phyloP scores from a whole-genome alignment of 92 coral and sea anemone genomes.

The Siderastrea radians region DNA sequence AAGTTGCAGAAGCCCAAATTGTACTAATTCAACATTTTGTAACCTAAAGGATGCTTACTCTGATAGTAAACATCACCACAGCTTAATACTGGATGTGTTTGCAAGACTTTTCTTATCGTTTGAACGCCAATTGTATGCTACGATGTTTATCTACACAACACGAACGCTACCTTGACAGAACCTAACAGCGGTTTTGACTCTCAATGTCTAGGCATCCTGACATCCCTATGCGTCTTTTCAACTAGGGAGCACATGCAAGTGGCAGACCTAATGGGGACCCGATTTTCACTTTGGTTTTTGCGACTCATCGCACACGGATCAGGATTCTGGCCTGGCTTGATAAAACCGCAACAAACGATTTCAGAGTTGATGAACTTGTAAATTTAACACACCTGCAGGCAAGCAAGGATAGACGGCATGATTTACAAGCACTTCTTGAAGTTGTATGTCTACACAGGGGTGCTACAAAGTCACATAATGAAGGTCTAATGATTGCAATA shows the following conservation, averaged over 20 bases:
- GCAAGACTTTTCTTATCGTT: constrained; percentile 68
- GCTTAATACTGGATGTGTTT: constrained; percentile 47
- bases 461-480: constrained; percentile 55
- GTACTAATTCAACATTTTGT: constrained; percentile 48
- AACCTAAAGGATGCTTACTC: constrained; percentile 2
- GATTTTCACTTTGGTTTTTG: constrained; percentile 51
- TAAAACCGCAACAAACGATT: constrained; percentile 62
- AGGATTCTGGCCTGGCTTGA: constrained; percentile 70
- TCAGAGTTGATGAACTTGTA: constrained; percentile 48
- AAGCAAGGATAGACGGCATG: constrained; percentile 41
- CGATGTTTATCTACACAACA: constrained; percentile 11
- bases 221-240: constrained; percentile 55
- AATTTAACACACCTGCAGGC: constrained; percentile 37
- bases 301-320: constrained; percentile 53
- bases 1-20: constrained; percentile 47
- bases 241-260: constrained; percentile 54
- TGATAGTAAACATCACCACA: background rate
- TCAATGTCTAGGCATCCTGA: constrained; percentile 70
- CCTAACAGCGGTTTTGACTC: constrained; percentile 68
- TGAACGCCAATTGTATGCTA: constrained; percentile 49
- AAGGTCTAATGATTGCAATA: constrained; percentile 39
- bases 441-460: constrained; percentile 74
- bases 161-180: constrained; percentile 21
- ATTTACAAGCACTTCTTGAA: constrained; percentile 62
- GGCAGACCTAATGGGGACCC: constrained; percentile 34